Evolutionary conservation across 1,140 invertebrate species (phyloP).

Genomic region (Apocrypta bakeri): DNA sequence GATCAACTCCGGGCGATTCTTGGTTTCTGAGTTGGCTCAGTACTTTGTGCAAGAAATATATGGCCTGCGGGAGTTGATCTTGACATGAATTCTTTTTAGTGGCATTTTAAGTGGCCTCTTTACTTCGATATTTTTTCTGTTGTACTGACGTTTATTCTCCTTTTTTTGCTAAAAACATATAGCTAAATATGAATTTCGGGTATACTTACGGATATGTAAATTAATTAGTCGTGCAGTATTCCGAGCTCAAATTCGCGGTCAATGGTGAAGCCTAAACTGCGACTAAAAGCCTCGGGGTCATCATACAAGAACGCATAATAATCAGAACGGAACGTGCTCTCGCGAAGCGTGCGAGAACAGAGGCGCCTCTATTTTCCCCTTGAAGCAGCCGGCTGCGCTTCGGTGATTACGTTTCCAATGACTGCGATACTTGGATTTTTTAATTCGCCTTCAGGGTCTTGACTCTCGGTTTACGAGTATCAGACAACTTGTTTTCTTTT

Average conservation of each 20-base stretch:
- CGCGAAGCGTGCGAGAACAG: background rate
- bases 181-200: no score
- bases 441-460: background rate
- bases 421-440: background rate
- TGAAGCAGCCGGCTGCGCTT: background rate
- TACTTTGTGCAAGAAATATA: background rate
- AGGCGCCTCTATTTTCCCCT: conserved; percentile 12
- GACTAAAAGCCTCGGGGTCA: conserved; percentile 24
- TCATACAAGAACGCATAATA: conserved; percentile 8
- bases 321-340: conserved; percentile 44
- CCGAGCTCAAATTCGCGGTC: conserved; percentile 11
- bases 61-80: background rate
- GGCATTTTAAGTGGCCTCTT: background rate
- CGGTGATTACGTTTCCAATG: background rate
- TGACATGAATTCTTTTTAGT: conserved; percentile 11
- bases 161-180: no score
- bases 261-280: conserved; percentile 24
- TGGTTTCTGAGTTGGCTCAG: background rate
- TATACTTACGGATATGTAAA: no score
- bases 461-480: background rate
- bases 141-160: no score
- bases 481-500: background rate
- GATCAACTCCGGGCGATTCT: background rate
- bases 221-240: no score
- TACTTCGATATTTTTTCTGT: background rate